These are phyloP conservation scores for Onychomys torridus DNA, from an alignment of 2,797 vertebrate genomes.

Conservation along the genomic window DNA sequence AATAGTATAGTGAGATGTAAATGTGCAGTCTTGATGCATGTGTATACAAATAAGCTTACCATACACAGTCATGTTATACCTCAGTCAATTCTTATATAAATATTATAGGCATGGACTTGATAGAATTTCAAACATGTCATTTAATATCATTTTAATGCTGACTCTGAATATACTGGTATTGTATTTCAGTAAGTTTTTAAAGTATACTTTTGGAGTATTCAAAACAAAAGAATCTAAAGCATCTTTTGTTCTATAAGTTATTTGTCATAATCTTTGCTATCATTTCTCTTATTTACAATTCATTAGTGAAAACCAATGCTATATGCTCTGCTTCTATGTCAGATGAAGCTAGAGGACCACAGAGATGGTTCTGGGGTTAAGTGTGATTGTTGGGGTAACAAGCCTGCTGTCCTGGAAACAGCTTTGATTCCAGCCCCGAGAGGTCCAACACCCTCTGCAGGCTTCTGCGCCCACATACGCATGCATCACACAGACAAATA, in stretches of 20 bases:
- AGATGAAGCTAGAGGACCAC: not conserved
- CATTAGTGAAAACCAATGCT: not conserved
- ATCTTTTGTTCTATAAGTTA: conserved; percentile 8
- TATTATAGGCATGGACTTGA: not conserved
- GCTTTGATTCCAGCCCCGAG: not conserved
- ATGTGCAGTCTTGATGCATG: not conserved
- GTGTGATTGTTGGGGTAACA: too few relatives aligned
- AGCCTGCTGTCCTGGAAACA: not conserved
- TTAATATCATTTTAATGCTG: conserved; percentile 37
- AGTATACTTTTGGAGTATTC: conserved; percentile 34
- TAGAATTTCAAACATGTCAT: conserved; percentile 27
- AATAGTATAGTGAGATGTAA: not conserved
- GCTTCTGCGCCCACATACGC: not conserved
- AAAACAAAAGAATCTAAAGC: not conserved
- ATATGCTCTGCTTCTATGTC: not conserved
- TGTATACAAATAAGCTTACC: conserved; percentile 32
- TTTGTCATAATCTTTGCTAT: conserved; percentile 3
- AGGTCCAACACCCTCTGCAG: not conserved
- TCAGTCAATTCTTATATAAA: conserved; percentile 24
- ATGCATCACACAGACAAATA: not conserved
- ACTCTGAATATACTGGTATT: not conserved
- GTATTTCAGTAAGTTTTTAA: conserved; percentile 41
- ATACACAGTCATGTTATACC: not conserved
- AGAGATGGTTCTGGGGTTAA: too few relatives aligned
- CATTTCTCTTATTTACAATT: conserved; percentile 31